A percentile compares a stretch with the other conserved stretches of the same genome.
phyloP scores from a whole-genome alignment of 2,113 vertebrate species.

The Ptyas mucosa region DNA sequence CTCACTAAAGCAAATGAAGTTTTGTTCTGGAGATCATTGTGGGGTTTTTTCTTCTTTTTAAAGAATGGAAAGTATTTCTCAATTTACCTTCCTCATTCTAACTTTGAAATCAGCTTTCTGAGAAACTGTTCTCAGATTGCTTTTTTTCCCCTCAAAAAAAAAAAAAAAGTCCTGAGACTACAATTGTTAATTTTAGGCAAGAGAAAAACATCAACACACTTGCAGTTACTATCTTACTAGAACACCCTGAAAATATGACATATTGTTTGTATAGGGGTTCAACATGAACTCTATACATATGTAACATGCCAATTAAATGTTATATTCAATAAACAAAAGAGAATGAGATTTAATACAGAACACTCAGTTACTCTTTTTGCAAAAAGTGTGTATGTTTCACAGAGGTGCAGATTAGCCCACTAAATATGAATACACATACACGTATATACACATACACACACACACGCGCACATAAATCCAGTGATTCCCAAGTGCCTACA shows the following conservation, averaged over 20 bases:
- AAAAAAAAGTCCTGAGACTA: not conserved
- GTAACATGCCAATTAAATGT: not conserved
- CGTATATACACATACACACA: not conserved
- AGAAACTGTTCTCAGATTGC: not conserved
- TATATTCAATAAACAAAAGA: not conserved
- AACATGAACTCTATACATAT: not conserved
- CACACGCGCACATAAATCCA: not conserved
- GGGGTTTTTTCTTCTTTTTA: not conserved
- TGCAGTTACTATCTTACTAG: slow-evolving; percentile 3
- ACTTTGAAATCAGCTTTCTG: not conserved
- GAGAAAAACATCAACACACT: slow-evolving; percentile 2
- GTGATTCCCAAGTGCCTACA: not conserved
- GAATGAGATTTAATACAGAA: not conserved
- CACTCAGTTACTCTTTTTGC: not conserved
- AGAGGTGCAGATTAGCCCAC: not conserved
- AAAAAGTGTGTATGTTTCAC: not conserved
- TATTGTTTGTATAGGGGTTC: not conserved
- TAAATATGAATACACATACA: not conserved
- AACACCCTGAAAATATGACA: not conserved
- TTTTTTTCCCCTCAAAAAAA: not conserved
- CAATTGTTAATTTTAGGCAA: not conserved
- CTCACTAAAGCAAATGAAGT: not conserved
- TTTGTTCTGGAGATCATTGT: not conserved
- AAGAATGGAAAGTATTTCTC: not conserved
- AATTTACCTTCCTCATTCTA: not conserved